Percentiles rank a stretch among this genome's conserved stretches.
These are phyloP conservation scores for Nannobrachium achirus DNA, from an alignment of 2,113 vertebrate genomes.

Conservation along the genomic window DNA sequence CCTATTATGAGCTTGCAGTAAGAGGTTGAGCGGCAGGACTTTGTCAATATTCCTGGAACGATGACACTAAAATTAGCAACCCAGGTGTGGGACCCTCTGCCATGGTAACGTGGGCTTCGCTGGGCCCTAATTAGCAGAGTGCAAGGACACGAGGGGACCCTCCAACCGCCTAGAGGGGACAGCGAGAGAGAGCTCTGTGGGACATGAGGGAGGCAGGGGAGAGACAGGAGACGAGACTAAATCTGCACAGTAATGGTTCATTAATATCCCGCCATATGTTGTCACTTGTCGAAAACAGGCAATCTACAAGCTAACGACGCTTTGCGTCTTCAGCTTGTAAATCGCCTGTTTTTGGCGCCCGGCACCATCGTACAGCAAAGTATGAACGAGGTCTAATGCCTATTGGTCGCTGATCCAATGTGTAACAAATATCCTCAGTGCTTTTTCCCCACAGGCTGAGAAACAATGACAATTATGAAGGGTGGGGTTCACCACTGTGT, in stretches of 20 bases:
- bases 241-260: constrained; percentile 33
- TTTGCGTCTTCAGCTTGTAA: no score
- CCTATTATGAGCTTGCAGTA: constrained; percentile 17
- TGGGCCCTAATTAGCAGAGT: constrained; percentile 67
- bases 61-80: constrained; percentile 65
- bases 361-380: no score
- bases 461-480: constrained; percentile 69
- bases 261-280: constrained; percentile 18
- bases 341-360: no score
- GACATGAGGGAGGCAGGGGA: constrained; percentile 28
- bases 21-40: constrained; percentile 30
- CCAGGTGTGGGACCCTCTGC: constrained; percentile 55
- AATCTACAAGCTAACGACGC: no score
- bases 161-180: constrained; percentile 38
- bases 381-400: no score
- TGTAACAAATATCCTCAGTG: constrained; percentile 59
- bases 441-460: constrained; percentile 55
- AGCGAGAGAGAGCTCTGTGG: constrained; percentile 24
- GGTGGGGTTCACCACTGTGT: constrained; percentile 34
- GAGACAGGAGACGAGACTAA: constrained; percentile 1
- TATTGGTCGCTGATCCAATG: constrained; percentile 4
- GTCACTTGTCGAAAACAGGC: no score
- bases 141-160: constrained; percentile 52
- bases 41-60: constrained; percentile 41
- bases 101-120: constrained; percentile 67